Conservation (phyloP, 2,888 invertebrate genomes). For the Acrocera orbiculus region DNA sequence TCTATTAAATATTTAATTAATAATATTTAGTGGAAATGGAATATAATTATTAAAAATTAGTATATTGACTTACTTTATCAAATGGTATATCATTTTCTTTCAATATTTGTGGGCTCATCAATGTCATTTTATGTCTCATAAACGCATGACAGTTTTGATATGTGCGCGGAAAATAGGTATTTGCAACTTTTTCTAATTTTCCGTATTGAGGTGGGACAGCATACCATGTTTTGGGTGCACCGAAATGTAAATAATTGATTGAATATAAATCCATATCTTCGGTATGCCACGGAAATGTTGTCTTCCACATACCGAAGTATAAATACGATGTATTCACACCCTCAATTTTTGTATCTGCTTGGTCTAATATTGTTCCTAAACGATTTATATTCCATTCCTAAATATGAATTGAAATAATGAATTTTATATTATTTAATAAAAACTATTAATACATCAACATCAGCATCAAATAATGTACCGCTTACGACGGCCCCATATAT, state of each 20-base stretch:
- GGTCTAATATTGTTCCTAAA: constrained; percentile 83
- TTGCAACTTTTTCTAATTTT: constrained; percentile 25
- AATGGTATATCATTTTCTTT: constrained; percentile 29
- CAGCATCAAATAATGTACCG: constrained; percentile 79
- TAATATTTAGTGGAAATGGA: too few relatives aligned
- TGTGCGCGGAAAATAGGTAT: constrained; percentile 23
- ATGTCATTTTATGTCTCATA: constrained; percentile 31
- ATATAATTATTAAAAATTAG: too few relatives aligned
- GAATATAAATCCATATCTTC: constrained; percentile 99
- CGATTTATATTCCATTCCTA: constrained; percentile 89
- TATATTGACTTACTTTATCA: constrained; percentile 57
- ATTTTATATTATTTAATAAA: too few relatives aligned
- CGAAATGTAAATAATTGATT: constrained; percentile 96
- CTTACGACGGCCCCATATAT: constrained; percentile 98
- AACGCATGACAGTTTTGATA: constrained; percentile 27
- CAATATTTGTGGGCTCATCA: constrained; percentile 28
- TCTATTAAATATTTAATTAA: too few relatives aligned
- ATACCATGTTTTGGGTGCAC: constrained; percentile 64
- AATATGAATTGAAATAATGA: too few relatives aligned
- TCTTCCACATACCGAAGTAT: constrained; percentile 99
- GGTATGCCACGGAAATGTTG: constrained; percentile 99
- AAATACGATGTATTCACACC: constrained; percentile 98
- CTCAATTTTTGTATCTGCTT: constrained; percentile 81
- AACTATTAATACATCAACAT: too few relatives aligned
- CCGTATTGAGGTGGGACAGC: constrained; percentile 29